phyloP scores from a whole-genome alignment of 2,797 vertebrate genomes.

The Miichthys miiuy region DNA sequence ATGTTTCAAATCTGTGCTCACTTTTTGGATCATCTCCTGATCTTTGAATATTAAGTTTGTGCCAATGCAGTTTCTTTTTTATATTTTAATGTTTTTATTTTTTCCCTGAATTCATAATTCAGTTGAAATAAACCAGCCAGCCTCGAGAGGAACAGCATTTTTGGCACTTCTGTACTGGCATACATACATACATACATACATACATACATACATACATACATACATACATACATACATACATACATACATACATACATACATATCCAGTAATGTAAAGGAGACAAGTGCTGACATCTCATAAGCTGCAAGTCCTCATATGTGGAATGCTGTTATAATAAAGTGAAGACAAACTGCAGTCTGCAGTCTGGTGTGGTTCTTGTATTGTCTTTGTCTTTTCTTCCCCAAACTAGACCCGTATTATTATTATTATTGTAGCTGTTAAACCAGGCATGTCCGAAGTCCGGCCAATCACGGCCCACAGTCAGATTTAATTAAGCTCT shows the following conservation, averaged over 20 bases:
- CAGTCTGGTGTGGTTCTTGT: neutral
- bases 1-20: no score
- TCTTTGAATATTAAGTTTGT: neutral
- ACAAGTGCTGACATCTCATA: neutral
- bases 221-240: no score
- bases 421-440: neutral
- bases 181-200: no score
- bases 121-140: neutral
- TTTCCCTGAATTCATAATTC: no score
- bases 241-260: no score
- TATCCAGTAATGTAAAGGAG: neutral
- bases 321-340: conserved; percentile 7
- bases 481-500: no score
- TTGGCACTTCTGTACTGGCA: no score
- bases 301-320: neutral
- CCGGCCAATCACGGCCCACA: no score
- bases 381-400: no score
- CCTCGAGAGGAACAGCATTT: neutral
- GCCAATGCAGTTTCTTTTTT: neutral
- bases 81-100: neutral
- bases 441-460: no score
- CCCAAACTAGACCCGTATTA: neutral
- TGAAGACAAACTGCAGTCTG: neutral
- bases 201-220: no score
- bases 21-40: neutral